These are phyloP conservation scores for Criorhina ranunculi DNA, from an alignment of 2,888 invertebrate species.

Conservation along the genomic window DNA sequence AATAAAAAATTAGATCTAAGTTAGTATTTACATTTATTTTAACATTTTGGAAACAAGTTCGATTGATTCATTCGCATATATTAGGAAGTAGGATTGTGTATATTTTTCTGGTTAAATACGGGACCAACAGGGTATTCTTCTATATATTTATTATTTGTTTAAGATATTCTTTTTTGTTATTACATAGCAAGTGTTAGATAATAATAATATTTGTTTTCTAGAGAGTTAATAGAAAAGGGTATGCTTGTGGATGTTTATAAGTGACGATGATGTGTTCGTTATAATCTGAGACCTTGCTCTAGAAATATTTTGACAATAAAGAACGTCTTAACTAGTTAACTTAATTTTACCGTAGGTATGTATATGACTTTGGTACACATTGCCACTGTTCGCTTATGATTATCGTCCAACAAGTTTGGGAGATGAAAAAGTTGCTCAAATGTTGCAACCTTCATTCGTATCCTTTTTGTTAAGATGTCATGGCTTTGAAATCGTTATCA, in stretches of 20 bases:
- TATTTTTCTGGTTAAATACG: not conserved
- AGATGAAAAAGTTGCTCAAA: no score
- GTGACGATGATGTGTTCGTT: not conserved
- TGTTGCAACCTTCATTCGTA: no score
- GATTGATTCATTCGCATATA: constrained; percentile 16
- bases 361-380: no score
- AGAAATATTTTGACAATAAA: not conserved
- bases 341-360: no score
- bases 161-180: not conserved
- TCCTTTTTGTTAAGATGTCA: no score
- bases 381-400: no score
- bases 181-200: constrained; percentile 7
- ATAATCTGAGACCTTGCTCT: not conserved
- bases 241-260: not conserved
- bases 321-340: no score
- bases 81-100: not conserved
- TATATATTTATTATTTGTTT: not conserved
- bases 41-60: not conserved
- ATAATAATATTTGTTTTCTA: not conserved
- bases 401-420: no score
- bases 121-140: not conserved
- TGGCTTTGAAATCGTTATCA: no score
- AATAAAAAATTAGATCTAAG: constrained; percentile 2
- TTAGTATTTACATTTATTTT: not conserved
- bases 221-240: not conserved